Conservation (phyloP, 2,888 invertebrate genomes). For the Cataglyphis albicans region DNA sequence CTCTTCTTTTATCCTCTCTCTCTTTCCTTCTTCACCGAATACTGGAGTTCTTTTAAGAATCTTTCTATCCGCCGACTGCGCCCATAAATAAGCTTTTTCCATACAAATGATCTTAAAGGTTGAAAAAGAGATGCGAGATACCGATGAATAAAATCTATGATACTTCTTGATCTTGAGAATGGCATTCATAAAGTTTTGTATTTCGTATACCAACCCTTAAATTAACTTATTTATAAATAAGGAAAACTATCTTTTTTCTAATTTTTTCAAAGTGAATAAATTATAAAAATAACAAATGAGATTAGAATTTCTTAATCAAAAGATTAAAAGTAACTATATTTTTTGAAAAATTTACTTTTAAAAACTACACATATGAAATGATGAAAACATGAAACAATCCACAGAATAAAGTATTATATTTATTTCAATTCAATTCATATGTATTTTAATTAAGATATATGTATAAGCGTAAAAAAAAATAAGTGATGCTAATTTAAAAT, state of each 20-base stretch:
- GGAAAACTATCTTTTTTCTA: neutral
- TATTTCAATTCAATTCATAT: neutral
- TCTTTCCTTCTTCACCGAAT: neutral
- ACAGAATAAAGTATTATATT: neutral
- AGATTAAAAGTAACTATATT: neutral
- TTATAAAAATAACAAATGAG: neutral
- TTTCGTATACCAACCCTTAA: too few species aligned
- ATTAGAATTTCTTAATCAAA: neutral
- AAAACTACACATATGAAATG: neutral
- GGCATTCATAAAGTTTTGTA: neutral
- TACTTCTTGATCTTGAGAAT: slow-evolving; percentile 11
- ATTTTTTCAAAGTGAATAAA: neutral
- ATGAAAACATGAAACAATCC: neutral
- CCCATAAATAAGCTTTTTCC: slow-evolving; percentile 38
- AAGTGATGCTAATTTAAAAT: neutral
- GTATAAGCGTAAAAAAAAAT: neutral
- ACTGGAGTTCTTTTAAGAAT: slow-evolving; percentile 47
- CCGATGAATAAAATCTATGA: slow-evolving; percentile 19
- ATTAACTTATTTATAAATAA: neutral
- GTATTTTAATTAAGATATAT: neutral
- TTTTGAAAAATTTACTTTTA: neutral
- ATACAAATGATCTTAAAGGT: slow-evolving; percentile 25
- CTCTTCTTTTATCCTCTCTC: slow-evolving; percentile 38
- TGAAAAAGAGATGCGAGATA: slow-evolving; percentile 13
- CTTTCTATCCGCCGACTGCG: slow-evolving; percentile 38